Percentiles rank a stretch among this genome's conserved stretches.
phyloP scores from a whole-genome alignment of 2,113 vertebrate species.

The Mirounga angustirostris region DNA sequence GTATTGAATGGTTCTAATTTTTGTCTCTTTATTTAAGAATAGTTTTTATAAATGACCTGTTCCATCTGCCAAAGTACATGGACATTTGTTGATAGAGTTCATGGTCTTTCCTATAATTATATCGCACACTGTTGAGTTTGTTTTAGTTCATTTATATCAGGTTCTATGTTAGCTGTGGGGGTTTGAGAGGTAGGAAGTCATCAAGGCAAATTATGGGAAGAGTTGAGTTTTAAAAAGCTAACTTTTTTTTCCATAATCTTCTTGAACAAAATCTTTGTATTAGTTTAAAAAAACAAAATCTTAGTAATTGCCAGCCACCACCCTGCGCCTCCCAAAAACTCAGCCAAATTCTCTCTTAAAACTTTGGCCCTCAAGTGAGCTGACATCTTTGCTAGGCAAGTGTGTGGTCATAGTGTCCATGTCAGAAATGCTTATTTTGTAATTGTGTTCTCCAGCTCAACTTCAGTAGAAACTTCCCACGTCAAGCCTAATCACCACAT shows the following conservation, averaged over 20 bases:
- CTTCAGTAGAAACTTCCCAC: constrained; percentile 28
- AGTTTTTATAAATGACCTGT: not conserved
- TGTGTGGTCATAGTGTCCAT: not conserved
- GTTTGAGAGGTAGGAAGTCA: not conserved
- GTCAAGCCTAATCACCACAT: not conserved
- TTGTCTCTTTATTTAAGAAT: not conserved
- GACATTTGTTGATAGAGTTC: not conserved
- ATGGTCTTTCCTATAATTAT: not conserved
- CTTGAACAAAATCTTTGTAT: not conserved
- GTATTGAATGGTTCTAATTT: not conserved
- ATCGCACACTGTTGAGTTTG: not conserved
- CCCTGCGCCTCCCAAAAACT: not conserved
- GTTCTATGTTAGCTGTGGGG: not conserved
- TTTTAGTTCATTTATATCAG: constrained; percentile 28
- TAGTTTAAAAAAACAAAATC: not conserved
- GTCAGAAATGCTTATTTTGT: not conserved
- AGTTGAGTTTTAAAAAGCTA: not conserved
- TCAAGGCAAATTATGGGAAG: not conserved
- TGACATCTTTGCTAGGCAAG: not conserved
- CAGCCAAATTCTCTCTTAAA: not conserved
- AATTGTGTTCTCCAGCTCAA: not conserved
- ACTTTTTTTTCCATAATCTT: not conserved
- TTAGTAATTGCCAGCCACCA: not conserved
- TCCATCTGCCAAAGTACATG: not conserved
- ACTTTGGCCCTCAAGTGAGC: not conserved